Evolutionary conservation across 2,113 vertebrate species (phyloP).

Genomic region (Rhynchopsitta pachyrhyncha): DNA sequence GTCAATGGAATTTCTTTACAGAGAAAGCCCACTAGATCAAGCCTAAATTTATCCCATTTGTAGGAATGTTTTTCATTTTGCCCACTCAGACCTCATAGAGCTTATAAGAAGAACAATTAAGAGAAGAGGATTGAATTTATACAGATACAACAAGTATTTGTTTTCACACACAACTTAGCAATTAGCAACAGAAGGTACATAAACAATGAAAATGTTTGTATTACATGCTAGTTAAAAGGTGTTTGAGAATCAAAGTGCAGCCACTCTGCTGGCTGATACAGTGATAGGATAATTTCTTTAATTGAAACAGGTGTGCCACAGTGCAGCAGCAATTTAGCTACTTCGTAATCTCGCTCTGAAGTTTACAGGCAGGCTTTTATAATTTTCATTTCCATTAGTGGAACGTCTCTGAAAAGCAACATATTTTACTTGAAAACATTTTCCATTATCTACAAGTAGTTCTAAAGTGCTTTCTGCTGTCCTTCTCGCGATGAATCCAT

Average conservation of each 20-base stretch:
- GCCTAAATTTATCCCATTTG: neutral
- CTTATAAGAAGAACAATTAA: neutral
- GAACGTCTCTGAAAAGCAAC: neutral
- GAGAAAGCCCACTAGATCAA: neutral
- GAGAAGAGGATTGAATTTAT: neutral
- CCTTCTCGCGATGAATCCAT: neutral
- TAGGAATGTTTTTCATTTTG: neutral
- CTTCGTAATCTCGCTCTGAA: neutral
- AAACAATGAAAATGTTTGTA: neutral
- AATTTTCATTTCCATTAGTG: slow-evolving; percentile 49
- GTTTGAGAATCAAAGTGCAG: neutral
- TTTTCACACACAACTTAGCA: neutral
- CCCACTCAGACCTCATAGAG: neutral
- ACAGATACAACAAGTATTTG: neutral
- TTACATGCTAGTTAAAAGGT: neutral
- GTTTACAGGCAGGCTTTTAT: slow-evolving; percentile 21
- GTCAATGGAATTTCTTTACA: neutral
- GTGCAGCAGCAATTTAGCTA: neutral
- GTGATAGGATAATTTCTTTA: slow-evolving; percentile 27
- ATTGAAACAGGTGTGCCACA: slow-evolving; percentile 27
- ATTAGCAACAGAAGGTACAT: neutral
- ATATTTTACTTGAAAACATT: slow-evolving; percentile 33
- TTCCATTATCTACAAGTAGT: slow-evolving; percentile 43
- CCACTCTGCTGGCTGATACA: neutral
- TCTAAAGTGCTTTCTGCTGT: slow-evolving; percentile 48